Evolutionary conservation across 2,888 invertebrate genomes (phyloP), one percentile per base, ranked within the genome.

Genomic region (Chrysodeixis includens): DNA sequence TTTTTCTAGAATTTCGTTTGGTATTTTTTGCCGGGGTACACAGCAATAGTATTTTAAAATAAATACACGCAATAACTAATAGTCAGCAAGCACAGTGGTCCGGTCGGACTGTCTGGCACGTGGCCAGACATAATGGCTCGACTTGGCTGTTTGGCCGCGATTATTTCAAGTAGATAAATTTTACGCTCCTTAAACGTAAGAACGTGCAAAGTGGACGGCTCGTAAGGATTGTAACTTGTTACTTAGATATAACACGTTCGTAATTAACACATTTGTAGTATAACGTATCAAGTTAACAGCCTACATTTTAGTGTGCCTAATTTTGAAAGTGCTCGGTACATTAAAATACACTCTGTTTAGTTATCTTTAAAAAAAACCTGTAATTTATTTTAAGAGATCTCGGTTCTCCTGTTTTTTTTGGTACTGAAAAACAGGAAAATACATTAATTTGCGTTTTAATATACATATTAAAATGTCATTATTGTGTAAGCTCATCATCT

Each of bases 151-250:
- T 86, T 85, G 85, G 84, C 88, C 83, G 82, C 89, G 88, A 90
- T 92, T 91, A 91, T 89, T 92, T 91, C 91, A 86, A 88, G 89
- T 89, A 92, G 88, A 92, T 92, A 92, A 89, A 92, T 92, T 89
- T 88, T 86, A 85, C 84, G 86, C 90, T 89, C 85, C 89, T 91
- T 90, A 88, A 90, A 90, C 86, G 85, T 86, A 88, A 90, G 85
- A 85, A 90, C 87, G 89, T 87, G 88, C 81, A 83, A 89, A 90
- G 85, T 86, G 84, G 80, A 76, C 72, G 76, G 73, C 74, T 67
- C 66, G 64, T 76, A 66, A 67, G 71, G 72, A 77, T 75, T 65
- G 63, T 60, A 71, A 66, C 62, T 71, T 71, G 66, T 54, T 60
- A 40, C 32, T 44, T 53, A 58, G 30, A 14, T 22, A 67, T 66